Conservation (phyloP, 2,888 invertebrate genomes). For the Nomada fucata region DNA sequence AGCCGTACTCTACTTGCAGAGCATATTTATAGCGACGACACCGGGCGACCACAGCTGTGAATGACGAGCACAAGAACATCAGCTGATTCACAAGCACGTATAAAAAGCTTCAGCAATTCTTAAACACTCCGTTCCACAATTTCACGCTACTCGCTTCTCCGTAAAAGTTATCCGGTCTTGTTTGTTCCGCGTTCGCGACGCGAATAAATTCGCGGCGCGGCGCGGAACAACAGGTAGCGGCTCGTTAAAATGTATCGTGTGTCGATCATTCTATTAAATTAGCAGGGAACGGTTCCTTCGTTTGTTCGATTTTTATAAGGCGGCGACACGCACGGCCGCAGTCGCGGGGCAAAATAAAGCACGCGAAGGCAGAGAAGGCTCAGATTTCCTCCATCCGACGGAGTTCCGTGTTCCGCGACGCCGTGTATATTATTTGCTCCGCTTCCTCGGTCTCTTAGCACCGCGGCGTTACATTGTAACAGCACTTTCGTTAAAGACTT, state of each 20-base stretch:
- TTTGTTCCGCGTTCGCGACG: constrained; percentile 14
- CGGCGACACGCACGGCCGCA: not conserved
- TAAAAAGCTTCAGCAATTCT: not conserved
- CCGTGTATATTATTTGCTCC: not conserved
- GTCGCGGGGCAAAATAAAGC: constrained; percentile 13
- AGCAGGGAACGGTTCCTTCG: constrained; percentile 14
- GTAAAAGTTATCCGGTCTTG: not conserved
- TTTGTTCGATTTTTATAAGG: constrained; percentile 18
- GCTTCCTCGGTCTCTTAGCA: not conserved
- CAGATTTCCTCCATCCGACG: constrained; percentile 13
- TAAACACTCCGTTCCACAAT: not conserved
- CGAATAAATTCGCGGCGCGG: constrained; percentile 22
- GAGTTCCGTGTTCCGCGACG: not conserved
- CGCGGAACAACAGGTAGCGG: constrained; percentile 41
- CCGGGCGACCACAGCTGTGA: not conserved
- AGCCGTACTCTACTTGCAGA: not conserved
- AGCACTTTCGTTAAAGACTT: constrained; percentile 38
- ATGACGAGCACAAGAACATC: too few relatives aligned
- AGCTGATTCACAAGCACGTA: too few relatives aligned
- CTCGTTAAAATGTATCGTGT: constrained; percentile 37
- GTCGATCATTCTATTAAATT: constrained; percentile 32
- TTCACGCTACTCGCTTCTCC: not conserved
- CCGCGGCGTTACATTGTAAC: constrained; percentile 9
- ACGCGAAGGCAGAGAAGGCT: not conserved
- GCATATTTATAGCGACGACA: constrained; percentile 3